Percentiles rank a stretch among this genome's conserved stretches.
Conservation (phyloP, 2,797 vertebrate species). For the Nannoperca australis region DNA sequence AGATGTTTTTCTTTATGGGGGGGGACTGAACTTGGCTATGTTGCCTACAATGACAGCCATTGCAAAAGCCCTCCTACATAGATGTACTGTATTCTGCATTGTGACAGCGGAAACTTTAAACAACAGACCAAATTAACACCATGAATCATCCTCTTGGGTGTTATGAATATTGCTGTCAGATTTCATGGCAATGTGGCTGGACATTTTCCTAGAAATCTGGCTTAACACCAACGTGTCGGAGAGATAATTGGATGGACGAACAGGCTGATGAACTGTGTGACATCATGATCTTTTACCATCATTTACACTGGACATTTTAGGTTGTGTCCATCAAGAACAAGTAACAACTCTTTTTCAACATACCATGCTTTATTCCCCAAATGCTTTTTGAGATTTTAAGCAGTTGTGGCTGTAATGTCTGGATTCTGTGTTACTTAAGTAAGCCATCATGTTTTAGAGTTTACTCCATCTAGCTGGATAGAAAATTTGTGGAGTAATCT, state of each 20-base stretch:
- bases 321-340: conserved; percentile 1
- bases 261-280: not conserved
- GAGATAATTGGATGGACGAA: conserved; percentile 25
- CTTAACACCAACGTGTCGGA: conserved; percentile 18
- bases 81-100: conserved; percentile 36
- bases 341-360: not conserved
- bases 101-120: conserved; percentile 55
- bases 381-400: not conserved
- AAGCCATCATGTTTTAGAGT: too few relatives aligned
- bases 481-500: not conserved
- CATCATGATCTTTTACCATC: not conserved
- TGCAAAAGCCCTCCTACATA: conserved; percentile 56
- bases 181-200: conserved; percentile 34
- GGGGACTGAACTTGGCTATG: conserved; percentile 29
- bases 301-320: not conserved
- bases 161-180: conserved; percentile 16
- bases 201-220: not conserved
- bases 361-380: not conserved
- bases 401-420: too few relatives aligned
- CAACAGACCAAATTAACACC: conserved; percentile 52
- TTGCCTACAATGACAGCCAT: conserved; percentile 40
- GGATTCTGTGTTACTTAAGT: too few relatives aligned
- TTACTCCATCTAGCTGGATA: not conserved
- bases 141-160: conserved; percentile 54
- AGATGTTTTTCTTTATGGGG: conserved; percentile 12